A percentile compares a stretch with the other conserved stretches of the same genome.
phyloP scores from a whole-genome alignment of 2,888 invertebrate species.

The Gastrophysa polygoni region DNA sequence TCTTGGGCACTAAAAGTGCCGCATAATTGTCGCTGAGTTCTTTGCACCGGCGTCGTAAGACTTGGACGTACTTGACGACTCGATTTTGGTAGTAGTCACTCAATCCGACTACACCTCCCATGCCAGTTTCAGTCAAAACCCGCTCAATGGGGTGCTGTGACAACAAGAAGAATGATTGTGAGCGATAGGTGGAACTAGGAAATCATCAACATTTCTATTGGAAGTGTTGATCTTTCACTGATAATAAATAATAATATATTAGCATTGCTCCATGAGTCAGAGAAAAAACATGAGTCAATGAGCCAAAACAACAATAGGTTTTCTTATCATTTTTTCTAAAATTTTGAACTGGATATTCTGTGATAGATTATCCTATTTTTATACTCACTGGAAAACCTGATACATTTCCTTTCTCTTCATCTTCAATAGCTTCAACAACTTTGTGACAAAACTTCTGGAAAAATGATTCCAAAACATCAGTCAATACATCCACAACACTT shows the following conservation, averaged over 20 bases:
- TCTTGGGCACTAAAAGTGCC: conserved; percentile 44
- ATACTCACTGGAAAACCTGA: conserved; percentile 61
- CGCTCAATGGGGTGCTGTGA: conserved; percentile 68
- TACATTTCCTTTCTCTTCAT: conserved; percentile 55
- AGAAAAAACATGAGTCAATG: no score
- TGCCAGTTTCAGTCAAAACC: conserved; percentile 65
- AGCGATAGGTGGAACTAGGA: no score
- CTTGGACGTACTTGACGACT: conserved; percentile 52
- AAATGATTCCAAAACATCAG: conserved; percentile 60
- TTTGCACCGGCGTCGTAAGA: conserved; percentile 49
- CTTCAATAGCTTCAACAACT: conserved; percentile 62
- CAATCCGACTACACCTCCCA: conserved; percentile 64
- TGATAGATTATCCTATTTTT: no score
- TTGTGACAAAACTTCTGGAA: conserved; percentile 59
- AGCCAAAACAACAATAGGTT: no score
- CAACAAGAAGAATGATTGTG: no score
- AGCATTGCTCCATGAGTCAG: no score
- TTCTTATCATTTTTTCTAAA: no score
- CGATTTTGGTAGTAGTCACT: conserved; percentile 65
- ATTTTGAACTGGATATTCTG: no score
- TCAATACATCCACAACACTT: conserved; percentile 59
- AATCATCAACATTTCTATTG: no score
- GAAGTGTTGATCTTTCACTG: no score
- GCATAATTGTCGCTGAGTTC: conserved; percentile 49
- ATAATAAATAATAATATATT: no score